Evolutionary conservation across 2,113 vertebrate genomes (phyloP).

Genomic region (Fukomys damarensis): DNA sequence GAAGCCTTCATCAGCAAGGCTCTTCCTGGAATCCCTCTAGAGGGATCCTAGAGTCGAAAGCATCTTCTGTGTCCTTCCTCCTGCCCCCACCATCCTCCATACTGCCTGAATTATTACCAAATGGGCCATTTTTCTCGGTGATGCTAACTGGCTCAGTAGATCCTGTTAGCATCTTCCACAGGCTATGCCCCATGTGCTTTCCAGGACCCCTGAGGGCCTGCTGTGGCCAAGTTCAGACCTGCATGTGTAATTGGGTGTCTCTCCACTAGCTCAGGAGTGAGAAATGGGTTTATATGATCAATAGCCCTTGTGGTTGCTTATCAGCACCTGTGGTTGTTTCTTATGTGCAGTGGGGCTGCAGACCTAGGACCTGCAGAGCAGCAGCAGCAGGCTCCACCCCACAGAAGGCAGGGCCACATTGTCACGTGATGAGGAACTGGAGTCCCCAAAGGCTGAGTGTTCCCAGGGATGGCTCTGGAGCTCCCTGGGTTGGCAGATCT

Average conservation of each 20-base stretch:
- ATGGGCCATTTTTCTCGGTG: not conserved
- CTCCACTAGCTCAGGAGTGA: not conserved
- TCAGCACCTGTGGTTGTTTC: not conserved
- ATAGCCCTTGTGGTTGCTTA: not conserved
- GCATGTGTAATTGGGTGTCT: not conserved
- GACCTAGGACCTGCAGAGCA: not conserved
- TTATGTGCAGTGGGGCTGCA: not conserved
- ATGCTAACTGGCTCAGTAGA: not conserved
- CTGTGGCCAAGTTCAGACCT: not conserved
- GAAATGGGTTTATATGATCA: not conserved
- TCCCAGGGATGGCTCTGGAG: accelerated
- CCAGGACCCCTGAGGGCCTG: not conserved
- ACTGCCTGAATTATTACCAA: not conserved
- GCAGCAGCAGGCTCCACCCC: accelerated
- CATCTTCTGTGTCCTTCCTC: not conserved
- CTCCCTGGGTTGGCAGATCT: not conserved
- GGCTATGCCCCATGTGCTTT: not conserved
- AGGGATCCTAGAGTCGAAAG: not conserved
- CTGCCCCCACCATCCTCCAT: not conserved
- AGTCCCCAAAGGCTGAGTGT: not conserved
- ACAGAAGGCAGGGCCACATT: not conserved
- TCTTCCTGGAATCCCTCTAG: not conserved
- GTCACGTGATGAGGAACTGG: not conserved
- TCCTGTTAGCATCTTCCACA: not conserved
- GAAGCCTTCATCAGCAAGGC: not conserved